Base-by-base conservation (phyloP, 2,113 vertebrate species). In the Eubucco bourcierii region DNA sequence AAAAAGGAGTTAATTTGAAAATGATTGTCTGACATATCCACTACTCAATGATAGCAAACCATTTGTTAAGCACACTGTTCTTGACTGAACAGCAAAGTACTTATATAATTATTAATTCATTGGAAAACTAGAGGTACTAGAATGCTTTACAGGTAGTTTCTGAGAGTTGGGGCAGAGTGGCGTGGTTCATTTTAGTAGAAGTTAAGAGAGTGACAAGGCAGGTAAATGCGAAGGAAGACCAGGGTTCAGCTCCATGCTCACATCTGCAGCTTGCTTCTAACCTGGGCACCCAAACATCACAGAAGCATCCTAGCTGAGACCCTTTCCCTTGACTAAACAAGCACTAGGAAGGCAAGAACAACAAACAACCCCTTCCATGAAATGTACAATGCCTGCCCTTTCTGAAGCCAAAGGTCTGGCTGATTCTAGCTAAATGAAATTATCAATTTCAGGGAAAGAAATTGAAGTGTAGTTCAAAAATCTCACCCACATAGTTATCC, bases 331-430 rank as follows among this genome's bases (percentile, higher is more conserved):
- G 10, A 39, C 15, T 63, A 56, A 84, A 46, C 4, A 78, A 68
- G 58, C 81, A n/a, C 17, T 13, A 82, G 31, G n/a, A 66, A 87
- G 33, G 12, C 37, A 72, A 53, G 6, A 82, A 10, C 60, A 58
- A 39, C 0, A 1, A 3, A 15, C 0, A 7, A 20, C 2, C 4
- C 12, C 37, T 33, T 19, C 23, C 67, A 44, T 3, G 6, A 65
- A 70, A 10, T 19, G 6, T 9, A 7, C 5, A 3, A 10, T 44
- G 56, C 17, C 71, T 80, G 15, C 7, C 41, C 10, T 74, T 80
- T 34, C 64, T 50, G 21, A 79, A 63, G 46, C 23, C 2, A 3
- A 39, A 80, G 10, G 7, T 44, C 39, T 34, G 33, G 4, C 56
- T 70, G 34, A 83, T 83, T 66, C 53, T 44, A 80, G 16, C 5